Percentiles rank a stretch among this genome's conserved stretches.
Evolutionary conservation across 2,113 vertebrate genomes (phyloP).

Genomic region (Microtus montanus): DNA sequence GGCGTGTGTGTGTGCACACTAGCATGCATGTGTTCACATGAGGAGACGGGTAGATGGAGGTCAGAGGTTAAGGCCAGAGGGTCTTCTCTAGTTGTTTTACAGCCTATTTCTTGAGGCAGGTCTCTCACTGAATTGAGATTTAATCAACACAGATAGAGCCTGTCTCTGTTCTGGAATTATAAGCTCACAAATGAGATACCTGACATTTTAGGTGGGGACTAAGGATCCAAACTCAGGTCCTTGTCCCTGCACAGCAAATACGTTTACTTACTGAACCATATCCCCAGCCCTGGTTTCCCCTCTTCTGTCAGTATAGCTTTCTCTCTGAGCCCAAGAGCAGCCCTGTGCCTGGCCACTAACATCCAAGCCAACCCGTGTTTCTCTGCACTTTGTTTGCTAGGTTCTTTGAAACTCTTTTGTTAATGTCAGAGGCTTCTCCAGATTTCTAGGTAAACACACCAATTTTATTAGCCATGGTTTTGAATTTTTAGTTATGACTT

Average conservation of each 20-base stretch:
- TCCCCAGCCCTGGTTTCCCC: no score
- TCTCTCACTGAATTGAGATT: background rate
- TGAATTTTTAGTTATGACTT: conserved; percentile 22
- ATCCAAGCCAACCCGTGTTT: background rate
- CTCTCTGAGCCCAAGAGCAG: background rate
- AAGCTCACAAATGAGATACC: background rate
- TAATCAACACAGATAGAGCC: background rate
- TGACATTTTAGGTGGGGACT: background rate
- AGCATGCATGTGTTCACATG: background rate
- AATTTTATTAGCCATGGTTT: conserved; percentile 20
- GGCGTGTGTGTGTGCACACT: background rate
- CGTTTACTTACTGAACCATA: background rate
- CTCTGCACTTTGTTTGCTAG: background rate
- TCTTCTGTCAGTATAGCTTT: background rate
- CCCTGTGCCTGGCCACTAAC: background rate
- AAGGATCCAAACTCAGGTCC: background rate
- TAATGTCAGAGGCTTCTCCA: background rate
- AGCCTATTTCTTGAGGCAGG: no score
- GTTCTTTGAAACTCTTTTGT: conserved; percentile 10
- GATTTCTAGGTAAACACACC: conserved; percentile 46
- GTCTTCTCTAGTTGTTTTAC: background rate
- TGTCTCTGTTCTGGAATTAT: background rate
- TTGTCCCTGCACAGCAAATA: background rate
- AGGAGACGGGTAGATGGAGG: background rate
- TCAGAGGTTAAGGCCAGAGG: background rate